Percentiles rank a stretch among this genome's conserved stretches.
These are phyloP conservation scores for Jordanella pulchra DNA, from an alignment of 2,797 vertebrate species.

Conservation along the genomic window DNA sequence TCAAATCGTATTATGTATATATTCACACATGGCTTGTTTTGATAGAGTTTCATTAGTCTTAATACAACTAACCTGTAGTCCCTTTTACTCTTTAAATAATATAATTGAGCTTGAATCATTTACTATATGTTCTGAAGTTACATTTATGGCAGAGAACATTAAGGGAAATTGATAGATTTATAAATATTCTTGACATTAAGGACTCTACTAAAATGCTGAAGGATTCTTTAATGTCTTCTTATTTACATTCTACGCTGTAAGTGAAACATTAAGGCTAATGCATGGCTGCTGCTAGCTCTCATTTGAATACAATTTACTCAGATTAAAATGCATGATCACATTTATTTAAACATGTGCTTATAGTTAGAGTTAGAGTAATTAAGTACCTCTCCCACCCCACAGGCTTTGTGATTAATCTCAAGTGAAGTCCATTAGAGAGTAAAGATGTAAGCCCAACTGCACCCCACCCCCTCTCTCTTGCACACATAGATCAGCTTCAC, in stretches of 20 bases:
- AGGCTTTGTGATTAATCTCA: conserved; percentile 60
- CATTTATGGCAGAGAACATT: conserved; percentile 5
- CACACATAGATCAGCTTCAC: conserved; percentile 22
- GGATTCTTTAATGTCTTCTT: conserved; percentile 36
- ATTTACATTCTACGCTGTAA: conserved; percentile 36
- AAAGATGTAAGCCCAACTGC: conserved; percentile 7
- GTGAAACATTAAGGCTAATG: conserved; percentile 28
- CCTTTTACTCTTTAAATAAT: conserved; percentile 6
- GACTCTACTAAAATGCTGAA: conserved; percentile 23
- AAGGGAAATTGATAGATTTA: conserved; percentile 6
- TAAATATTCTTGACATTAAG: conserved; percentile 25
- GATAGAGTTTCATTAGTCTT: background rate
- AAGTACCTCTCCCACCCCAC: conserved; percentile 33
- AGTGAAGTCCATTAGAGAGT: conserved; percentile 59
- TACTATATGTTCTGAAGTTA: conserved; percentile 7
- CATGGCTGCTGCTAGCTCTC: conserved; percentile 12
- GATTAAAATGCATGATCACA: conserved; percentile 41
- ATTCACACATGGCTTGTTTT: background rate
- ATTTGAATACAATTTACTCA: conserved; percentile 45
- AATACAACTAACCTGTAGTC: background rate
- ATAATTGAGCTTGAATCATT: background rate
- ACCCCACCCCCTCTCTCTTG: background rate
- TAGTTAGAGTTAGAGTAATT: conserved; percentile 58
- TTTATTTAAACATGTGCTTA: conserved; percentile 60
- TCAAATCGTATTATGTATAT: background rate